phyloP scores from a whole-genome alignment of 2,888 invertebrate genomes.

The Andricus quercusramuli region DNA sequence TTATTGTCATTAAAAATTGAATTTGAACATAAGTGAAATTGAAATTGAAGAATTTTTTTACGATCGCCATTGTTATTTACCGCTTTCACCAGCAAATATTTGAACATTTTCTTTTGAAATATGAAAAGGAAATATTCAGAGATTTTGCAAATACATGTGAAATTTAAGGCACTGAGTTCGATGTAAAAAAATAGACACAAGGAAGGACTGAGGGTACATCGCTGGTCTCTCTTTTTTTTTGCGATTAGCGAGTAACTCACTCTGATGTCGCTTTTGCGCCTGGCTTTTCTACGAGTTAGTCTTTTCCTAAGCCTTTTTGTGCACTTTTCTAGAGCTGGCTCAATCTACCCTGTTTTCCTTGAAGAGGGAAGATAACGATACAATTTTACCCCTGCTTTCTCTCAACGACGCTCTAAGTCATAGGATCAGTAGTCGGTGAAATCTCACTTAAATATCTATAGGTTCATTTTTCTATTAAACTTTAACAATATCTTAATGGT shows the following conservation, averaged over 20 bases:
- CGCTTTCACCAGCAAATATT: neutral
- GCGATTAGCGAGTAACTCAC: slow-evolving; percentile 51
- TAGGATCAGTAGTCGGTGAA: neutral
- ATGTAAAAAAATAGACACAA: slow-evolving; percentile 43
- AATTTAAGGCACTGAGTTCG: slow-evolving; percentile 2
- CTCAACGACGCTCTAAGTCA: neutral
- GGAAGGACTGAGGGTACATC: slow-evolving; percentile 48
- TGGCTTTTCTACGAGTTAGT: slow-evolving; percentile 54
- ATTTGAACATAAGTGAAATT: neutral
- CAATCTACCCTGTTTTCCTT: slow-evolving; percentile 2
- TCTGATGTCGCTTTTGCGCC: slow-evolving; percentile 54
- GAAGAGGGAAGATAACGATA: slow-evolving; percentile 8
- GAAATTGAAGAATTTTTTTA: neutral
- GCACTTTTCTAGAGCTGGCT: slow-evolving; percentile 33
- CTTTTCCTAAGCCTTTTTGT: slow-evolving; percentile 44
- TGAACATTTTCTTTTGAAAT: slow-evolving; percentile 2
- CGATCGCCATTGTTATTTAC: neutral
- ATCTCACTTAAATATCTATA: too few species aligned
- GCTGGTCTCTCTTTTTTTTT: slow-evolving; percentile 55
- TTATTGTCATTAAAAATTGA: too few species aligned
- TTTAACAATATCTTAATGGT: too few species aligned
- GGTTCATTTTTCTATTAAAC: too few species aligned
- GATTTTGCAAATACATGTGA: neutral
- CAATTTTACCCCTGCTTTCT: neutral
- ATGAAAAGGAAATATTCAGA: neutral